A percentile compares a stretch with the other conserved stretches of the same genome.
Evolutionary conservation across 2,888 invertebrate genomes (phyloP).

Genomic region (Drosophila picticornis): DNA sequence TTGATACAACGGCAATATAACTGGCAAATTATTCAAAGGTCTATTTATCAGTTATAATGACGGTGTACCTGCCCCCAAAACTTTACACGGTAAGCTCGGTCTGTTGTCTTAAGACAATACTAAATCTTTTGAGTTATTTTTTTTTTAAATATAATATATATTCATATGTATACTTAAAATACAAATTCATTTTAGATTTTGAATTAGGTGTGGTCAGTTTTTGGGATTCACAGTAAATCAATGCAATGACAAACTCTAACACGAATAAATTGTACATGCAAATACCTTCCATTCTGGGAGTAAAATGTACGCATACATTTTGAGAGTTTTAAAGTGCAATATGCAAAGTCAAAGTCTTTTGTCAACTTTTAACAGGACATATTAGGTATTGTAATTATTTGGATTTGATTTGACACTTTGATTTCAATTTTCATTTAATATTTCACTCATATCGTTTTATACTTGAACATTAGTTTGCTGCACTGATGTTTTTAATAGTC

Average conservation of each 20-base stretch:
- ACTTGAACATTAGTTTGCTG: background rate
- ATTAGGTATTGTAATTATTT: background rate
- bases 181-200: conserved; percentile 3
- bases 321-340: background rate
- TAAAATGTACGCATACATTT: conserved; percentile 50
- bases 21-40: background rate
- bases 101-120: conserved; percentile 1
- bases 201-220: conserved; percentile 16
- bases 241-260: conserved; percentile 64
- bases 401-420: background rate
- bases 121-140: conserved; percentile 15
- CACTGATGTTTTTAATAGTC: background rate
- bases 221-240: conserved; percentile 70
- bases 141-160: background rate
- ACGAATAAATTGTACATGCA: conserved; percentile 34
- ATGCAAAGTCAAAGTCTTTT: background rate
- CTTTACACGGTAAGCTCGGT: background rate
- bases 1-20: conserved; percentile 29
- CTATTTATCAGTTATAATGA: conserved; percentile 5
- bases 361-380: background rate
- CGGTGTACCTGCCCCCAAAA: conserved; percentile 12
- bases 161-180: conserved; percentile 1
- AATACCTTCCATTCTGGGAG: conserved; percentile 83
- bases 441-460: background rate
- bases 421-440: background rate